Evolutionary conservation across 2,113 vertebrate genomes (phyloP).

Genomic region (Tinamus guttatus): DNA sequence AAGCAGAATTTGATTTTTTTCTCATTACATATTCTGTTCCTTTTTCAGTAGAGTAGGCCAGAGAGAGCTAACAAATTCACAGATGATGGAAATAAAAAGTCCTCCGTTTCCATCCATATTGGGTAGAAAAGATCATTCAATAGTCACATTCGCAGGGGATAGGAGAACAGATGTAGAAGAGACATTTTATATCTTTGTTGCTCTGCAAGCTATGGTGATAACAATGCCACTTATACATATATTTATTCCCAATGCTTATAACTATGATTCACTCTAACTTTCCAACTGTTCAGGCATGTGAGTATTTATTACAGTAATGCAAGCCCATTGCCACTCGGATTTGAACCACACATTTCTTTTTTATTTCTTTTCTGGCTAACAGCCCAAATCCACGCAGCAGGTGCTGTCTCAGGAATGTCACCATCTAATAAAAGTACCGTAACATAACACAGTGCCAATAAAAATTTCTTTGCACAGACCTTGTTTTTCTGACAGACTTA

Average conservation of each 20-base stretch:
- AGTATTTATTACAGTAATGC: conserved; percentile 58
- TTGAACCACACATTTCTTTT: conserved; percentile 65
- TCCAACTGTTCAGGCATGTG: conserved; percentile 56
- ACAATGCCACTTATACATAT: neutral
- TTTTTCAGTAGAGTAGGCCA: neutral
- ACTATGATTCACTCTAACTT: conserved; percentile 31
- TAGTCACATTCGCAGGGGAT: neutral
- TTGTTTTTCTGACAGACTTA: conserved; percentile 67
- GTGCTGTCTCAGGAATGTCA: conserved; percentile 78
- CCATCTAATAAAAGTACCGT: conserved; percentile 73
- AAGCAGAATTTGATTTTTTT: neutral
- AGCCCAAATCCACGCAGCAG: conserved; percentile 75
- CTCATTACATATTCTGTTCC: neutral
- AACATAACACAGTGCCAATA: conserved; percentile 76
- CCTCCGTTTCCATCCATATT: neutral
- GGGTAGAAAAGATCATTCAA: conserved; percentile 7
- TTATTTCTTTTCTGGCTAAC: conserved; percentile 74
- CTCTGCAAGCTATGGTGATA: neutral
- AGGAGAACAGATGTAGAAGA: conserved; percentile 39
- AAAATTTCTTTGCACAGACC: conserved; percentile 57
- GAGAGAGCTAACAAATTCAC: neutral
- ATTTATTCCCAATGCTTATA: neutral
- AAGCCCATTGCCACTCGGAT: conserved; percentile 32
- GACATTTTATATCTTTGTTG: conserved; percentile 42
- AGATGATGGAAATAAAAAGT: neutral